These are phyloP conservation scores for Aphelenchoides avenae DNA, from an alignment of 1,140 invertebrate species.

Conservation along the genomic window DNA sequence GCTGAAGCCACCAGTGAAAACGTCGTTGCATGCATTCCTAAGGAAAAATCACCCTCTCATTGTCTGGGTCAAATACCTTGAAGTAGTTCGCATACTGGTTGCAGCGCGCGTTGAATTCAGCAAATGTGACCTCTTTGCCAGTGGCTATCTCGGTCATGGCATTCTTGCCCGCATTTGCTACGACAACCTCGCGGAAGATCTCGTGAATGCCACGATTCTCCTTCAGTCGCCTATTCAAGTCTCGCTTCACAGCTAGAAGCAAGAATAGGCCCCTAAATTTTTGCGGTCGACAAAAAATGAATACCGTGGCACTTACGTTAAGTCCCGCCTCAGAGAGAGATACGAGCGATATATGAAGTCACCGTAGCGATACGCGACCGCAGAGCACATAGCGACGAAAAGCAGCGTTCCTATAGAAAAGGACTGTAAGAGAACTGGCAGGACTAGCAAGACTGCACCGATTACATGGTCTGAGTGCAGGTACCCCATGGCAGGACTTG, in stretches of 20 bases:
- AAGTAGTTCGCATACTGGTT: slow-evolving; percentile 56
- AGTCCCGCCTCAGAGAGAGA: slow-evolving; percentile 51
- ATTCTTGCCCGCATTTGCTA: slow-evolving; percentile 23
- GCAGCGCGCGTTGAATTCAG: slow-evolving; percentile 47
- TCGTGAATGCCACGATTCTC: slow-evolving; percentile 52
- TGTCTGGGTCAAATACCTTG: no score
- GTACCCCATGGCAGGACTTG: no score
- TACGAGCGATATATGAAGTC: slow-evolving; percentile 58
- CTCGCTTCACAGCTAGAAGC: slow-evolving; percentile 49
- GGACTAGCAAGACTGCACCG: no score
- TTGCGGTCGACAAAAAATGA: slow-evolving; percentile 1
- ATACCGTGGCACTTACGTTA: slow-evolving; percentile 35
- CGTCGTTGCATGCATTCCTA: no score
- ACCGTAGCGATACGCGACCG: no score
- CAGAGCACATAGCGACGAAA: no score
- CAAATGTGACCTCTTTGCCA: slow-evolving; percentile 42
- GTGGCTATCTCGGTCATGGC: slow-evolving; percentile 51
- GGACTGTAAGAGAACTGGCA: no score
- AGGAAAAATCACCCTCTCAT: no score
- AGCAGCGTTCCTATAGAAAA: no score
- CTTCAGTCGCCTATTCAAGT: slow-evolving; percentile 39
- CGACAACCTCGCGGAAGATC: slow-evolving; percentile 52
- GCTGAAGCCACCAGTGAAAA: no score
- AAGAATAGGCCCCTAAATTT: slow-evolving; percentile 46
- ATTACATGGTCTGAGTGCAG: no score